These are phyloP conservation scores for Cheirogaleus medius DNA, from an alignment of 2,113 vertebrate species.

Conservation along the genomic window DNA sequence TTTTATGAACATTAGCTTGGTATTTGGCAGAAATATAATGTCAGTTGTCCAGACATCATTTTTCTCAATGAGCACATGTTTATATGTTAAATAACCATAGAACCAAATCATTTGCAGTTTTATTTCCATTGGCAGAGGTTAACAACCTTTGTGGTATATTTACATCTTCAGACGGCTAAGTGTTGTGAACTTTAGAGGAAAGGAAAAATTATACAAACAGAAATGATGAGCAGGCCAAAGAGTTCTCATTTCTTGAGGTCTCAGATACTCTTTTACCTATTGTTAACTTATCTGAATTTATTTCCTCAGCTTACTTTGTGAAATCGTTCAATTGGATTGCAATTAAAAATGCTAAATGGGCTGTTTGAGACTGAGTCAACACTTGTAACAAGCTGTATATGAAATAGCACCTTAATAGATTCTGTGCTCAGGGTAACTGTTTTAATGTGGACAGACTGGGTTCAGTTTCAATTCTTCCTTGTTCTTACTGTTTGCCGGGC, in stretches of 20 bases:
- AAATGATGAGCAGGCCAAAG: not conserved
- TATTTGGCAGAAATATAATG: conserved; percentile 73
- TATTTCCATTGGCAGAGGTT: not conserved
- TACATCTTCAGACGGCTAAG: not conserved
- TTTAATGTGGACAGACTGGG: not conserved
- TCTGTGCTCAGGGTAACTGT: not conserved
- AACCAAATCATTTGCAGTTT: conserved; percentile 51
- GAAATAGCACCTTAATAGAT: not conserved
- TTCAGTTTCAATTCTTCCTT: not conserved
- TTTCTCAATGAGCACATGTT: conserved; percentile 61
- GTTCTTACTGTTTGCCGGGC: not conserved
- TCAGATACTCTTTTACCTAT: not conserved
- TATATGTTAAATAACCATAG: conserved; percentile 58
- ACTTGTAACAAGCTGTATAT: not conserved
- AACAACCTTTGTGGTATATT: not conserved
- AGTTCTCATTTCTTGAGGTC: not conserved
- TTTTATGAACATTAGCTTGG: conserved; percentile 66
- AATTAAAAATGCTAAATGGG: not conserved
- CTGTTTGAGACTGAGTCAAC: not conserved
- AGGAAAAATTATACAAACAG: not conserved
- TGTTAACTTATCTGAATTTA: conserved; percentile 14
- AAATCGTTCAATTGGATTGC: not conserved
- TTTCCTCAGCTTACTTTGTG: conserved; percentile 9
- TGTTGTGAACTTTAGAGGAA: conserved; percentile 8
- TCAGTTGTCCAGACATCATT: conserved; percentile 73